phyloP scores from a whole-genome alignment of 2,113 vertebrate genomes.

The Amphilophus citrinellus region DNA sequence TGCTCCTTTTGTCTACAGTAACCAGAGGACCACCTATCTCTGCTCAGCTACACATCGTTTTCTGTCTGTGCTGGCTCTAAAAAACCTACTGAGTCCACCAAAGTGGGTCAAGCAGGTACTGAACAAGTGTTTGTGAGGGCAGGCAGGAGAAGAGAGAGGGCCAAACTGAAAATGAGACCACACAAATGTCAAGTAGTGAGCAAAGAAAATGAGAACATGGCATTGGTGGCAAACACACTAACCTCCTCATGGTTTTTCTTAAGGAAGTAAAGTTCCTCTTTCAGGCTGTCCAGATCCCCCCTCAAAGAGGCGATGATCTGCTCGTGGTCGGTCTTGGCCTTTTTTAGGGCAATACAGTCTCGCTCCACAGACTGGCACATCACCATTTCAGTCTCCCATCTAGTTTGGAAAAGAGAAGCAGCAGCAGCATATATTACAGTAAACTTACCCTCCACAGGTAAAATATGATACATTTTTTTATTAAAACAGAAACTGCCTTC shows the following conservation, averaged over 20 bases:
- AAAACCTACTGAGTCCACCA: slow-evolving; percentile 30
- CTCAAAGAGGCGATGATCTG: slow-evolving; percentile 89
- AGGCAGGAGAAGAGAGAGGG: neutral
- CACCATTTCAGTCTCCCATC: slow-evolving; percentile 86
- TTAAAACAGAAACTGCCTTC: neutral
- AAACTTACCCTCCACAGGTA: neutral
- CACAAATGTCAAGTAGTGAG: slow-evolving; percentile 32
- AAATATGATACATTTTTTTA: fast-evolving
- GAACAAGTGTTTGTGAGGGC: slow-evolving; percentile 40
- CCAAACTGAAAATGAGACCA: slow-evolving; percentile 45
- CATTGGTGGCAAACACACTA: slow-evolving; percentile 48
- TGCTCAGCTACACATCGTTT: neutral
- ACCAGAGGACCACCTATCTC: slow-evolving; percentile 54
- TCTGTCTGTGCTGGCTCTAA: neutral
- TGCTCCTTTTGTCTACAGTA: slow-evolving; percentile 63
- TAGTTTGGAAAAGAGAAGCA: neutral
- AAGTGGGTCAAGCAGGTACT: slow-evolving; percentile 55
- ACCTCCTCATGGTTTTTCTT: slow-evolving; percentile 94
- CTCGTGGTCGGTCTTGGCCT: slow-evolving; percentile 86
- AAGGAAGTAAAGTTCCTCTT: slow-evolving; percentile 89
- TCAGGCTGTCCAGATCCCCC: slow-evolving; percentile 90
- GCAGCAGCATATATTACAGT: neutral
- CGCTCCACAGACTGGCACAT: slow-evolving; percentile 90
- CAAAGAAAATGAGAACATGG: neutral
- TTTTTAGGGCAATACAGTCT: slow-evolving; percentile 88